Conservation (phyloP, 2,113 vertebrate species). For the Mungos mungo region DNA sequence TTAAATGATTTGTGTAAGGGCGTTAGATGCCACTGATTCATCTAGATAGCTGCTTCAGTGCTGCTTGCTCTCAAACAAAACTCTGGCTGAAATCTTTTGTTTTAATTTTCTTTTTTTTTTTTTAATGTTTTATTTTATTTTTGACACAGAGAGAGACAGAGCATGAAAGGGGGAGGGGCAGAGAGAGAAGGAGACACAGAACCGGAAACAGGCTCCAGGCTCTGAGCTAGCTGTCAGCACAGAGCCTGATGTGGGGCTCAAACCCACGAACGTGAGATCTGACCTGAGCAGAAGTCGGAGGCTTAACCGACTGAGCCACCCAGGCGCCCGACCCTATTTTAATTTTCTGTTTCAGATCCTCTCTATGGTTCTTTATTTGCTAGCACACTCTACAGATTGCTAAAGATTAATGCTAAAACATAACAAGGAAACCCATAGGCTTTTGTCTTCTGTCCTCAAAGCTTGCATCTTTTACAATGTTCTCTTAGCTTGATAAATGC, state of each 20-base stretch:
- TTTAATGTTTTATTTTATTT: too few relatives aligned
- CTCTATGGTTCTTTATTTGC: not conserved
- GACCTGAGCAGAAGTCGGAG: too few relatives aligned
- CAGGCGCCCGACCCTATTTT: too few relatives aligned
- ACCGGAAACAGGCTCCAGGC: too few relatives aligned
- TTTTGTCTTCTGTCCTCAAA: not conserved
- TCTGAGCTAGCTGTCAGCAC: too few relatives aligned
- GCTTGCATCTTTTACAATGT: not conserved
- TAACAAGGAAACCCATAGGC: not conserved
- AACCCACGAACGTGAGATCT: too few relatives aligned
- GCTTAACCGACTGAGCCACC: too few relatives aligned
- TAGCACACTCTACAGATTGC: not conserved
- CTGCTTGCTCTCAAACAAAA: not conserved
- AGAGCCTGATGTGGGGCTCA: too few relatives aligned
- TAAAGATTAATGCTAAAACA: not conserved
- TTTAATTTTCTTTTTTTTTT: not conserved
- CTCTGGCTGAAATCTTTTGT: not conserved
- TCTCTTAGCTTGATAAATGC: not conserved
- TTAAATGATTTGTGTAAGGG: not conserved
- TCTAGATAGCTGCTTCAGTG: not conserved
- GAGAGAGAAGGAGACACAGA: too few relatives aligned
- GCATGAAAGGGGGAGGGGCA: too few relatives aligned
- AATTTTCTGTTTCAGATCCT: not conserved
- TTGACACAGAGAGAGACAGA: too few relatives aligned
- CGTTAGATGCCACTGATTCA: not conserved